Conservation (phyloP, 2,797 vertebrate genomes). For the Poecilia gillii region DNA sequence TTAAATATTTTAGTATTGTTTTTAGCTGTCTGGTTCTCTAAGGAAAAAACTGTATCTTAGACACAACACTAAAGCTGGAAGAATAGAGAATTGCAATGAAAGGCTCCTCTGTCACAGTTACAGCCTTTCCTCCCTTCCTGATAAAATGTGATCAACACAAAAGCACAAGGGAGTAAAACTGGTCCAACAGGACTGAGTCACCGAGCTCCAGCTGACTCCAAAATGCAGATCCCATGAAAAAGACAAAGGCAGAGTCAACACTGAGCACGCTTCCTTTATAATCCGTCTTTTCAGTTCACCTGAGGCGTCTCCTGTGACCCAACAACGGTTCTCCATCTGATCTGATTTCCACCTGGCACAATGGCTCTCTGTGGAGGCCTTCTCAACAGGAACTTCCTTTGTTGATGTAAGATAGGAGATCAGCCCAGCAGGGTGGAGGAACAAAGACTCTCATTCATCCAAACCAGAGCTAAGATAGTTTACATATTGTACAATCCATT, state of each 20-base stretch:
- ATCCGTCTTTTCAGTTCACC: constrained; percentile 58
- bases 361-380: constrained; percentile 33
- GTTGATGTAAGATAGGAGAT: constrained; percentile 56
- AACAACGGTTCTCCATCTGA: constrained; percentile 54
- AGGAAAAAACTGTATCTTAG: background rate
- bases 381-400: constrained; percentile 57
- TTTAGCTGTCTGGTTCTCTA: background rate
- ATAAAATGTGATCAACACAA: constrained; percentile 29
- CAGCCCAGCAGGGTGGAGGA: constrained; percentile 42
- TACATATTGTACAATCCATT: constrained; percentile 34
- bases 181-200: constrained; percentile 42
- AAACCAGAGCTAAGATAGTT: constrained; percentile 35
- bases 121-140: constrained; percentile 33
- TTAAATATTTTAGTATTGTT: background rate
- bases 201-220: constrained; percentile 37
- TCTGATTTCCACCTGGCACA: constrained; percentile 50
- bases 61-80: background rate
- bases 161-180: constrained; percentile 50
- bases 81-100: background rate
- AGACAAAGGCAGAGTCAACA: constrained; percentile 62
- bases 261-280: constrained; percentile 66
- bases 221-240: constrained; percentile 46
- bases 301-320: constrained; percentile 42
- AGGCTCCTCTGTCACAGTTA: constrained; percentile 29
- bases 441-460: constrained; percentile 68